phyloP scores from a whole-genome alignment of 2,797 vertebrate genomes.

The Sparus aurata region DNA sequence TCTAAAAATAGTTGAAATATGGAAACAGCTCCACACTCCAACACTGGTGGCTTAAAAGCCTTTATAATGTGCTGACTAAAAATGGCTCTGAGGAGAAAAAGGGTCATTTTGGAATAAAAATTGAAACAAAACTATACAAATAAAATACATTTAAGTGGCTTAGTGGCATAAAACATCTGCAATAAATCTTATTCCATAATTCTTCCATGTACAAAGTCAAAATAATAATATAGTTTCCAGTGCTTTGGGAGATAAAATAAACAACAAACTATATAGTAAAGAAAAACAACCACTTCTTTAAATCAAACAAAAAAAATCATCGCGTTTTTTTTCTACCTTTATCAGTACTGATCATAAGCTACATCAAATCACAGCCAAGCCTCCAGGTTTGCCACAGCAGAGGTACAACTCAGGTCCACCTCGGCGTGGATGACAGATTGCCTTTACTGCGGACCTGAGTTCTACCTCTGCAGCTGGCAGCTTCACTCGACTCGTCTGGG shows the following conservation, averaged over 20 bases:
- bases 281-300: constrained; percentile 68
- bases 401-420: constrained; percentile 34
- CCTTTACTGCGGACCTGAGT: constrained; percentile 41
- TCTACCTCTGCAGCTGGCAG: constrained; percentile 46
- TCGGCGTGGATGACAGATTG: constrained; percentile 40
- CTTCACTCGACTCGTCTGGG: constrained; percentile 23
- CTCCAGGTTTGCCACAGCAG: constrained; percentile 39
- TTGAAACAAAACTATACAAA: constrained; percentile 78
- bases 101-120: constrained; percentile 71
- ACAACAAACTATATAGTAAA: constrained; percentile 75
- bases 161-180: constrained; percentile 83
- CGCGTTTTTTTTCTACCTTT: constrained; percentile 52
- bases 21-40: constrained; percentile 54
- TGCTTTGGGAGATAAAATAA: constrained; percentile 84
- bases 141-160: constrained; percentile 86
- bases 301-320: constrained; percentile 59
- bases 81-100: constrained; percentile 76
- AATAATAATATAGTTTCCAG: constrained; percentile 85
- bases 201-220: constrained; percentile 83
- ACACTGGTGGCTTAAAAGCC: constrained; percentile 64
- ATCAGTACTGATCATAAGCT: constrained; percentile 72
- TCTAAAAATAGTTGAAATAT: constrained; percentile 73
- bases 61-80: constrained; percentile 62
- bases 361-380: constrained; percentile 68
- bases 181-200: constrained; percentile 82